These are phyloP conservation scores for Oreotrochilus melanogaster DNA, from an alignment of 2,113 vertebrate species.

Conservation along the genomic window DNA sequence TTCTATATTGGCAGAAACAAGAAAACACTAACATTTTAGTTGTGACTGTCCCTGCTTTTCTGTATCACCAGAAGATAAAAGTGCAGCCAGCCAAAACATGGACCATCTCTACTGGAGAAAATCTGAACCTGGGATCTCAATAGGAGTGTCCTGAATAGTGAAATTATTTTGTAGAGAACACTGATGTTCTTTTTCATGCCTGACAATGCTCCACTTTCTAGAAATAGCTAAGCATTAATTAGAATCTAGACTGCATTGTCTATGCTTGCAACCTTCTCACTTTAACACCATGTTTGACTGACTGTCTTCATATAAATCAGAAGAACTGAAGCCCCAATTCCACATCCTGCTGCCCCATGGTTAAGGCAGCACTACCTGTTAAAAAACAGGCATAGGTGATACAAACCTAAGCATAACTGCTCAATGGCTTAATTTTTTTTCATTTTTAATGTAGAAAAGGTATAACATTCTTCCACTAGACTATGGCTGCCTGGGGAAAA, in stretches of 20 bases:
- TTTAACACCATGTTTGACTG: neutral
- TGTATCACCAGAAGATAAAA: neutral
- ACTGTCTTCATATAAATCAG: neutral
- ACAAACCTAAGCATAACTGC: neutral
- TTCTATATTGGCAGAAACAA: neutral
- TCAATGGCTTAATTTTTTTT: neutral
- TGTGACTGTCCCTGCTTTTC: neutral
- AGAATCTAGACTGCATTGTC: neutral
- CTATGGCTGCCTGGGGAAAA: neutral
- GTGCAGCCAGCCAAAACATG: neutral
- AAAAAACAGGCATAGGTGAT: neutral
- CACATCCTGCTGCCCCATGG: accelerated
- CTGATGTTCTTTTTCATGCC: neutral
- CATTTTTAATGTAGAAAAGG: neutral
- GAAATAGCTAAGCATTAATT: neutral
- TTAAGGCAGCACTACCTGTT: neutral
- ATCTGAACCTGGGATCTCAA: neutral
- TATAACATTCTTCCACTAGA: neutral
- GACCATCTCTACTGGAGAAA: neutral
- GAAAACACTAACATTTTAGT: neutral
- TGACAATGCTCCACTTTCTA: neutral
- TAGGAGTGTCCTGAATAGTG: neutral
- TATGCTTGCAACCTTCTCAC: neutral
- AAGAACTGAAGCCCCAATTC: neutral
- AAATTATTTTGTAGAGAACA: neutral